Base-by-base conservation (phyloP, 2,888 invertebrate species). In the Atherix ibis region DNA sequence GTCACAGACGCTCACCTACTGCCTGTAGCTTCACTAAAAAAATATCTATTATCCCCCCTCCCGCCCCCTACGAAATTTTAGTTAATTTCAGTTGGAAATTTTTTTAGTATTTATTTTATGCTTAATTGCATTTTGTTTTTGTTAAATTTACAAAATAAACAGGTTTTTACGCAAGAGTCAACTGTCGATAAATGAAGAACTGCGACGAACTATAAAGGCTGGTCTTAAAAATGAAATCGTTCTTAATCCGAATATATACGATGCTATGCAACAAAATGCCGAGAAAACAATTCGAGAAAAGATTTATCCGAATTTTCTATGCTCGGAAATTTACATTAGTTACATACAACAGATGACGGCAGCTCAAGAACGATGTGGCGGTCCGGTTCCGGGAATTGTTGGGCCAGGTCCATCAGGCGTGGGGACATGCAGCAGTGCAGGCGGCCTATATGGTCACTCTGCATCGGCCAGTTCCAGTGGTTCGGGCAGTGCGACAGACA, bases 271-370 rank as follows among this genome's bases (percentile, higher is more conserved):
- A 54, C 66, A 70, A 37, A 78, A 84, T 65, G 70, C 70, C 50
- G 88, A 88, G 54, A 70, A 73, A 27, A 73, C 80, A 39, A 87
- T 94, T 56, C 79, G 79, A 43, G 78, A 80, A 56, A 81, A 85
- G 39, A 82, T 85, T 41, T 94, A 94, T 66, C 84, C 83, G 38
- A 80, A 85, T 62, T 95, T 95, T 65, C 71, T 95, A 44, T 80
- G 80, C 48, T 91, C 91, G 48, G 91, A 92, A 51, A 73, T 84
- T 61, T 94, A 92, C 68, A 76, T 92, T 52, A 71, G 76, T 55
- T 79, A 82, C 63, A 76, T 84, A 63, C 72, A 79, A 65, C 65
- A 77, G 64, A 64, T 71, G 67, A 54, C 58, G 5, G 56, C 51
- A 18, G 46, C 49, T 18, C 59, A 58, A 34, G 65, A 74, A 63